Conservation (phyloP, 2,113 vertebrate genomes). For the Otus sunia region DNA sequence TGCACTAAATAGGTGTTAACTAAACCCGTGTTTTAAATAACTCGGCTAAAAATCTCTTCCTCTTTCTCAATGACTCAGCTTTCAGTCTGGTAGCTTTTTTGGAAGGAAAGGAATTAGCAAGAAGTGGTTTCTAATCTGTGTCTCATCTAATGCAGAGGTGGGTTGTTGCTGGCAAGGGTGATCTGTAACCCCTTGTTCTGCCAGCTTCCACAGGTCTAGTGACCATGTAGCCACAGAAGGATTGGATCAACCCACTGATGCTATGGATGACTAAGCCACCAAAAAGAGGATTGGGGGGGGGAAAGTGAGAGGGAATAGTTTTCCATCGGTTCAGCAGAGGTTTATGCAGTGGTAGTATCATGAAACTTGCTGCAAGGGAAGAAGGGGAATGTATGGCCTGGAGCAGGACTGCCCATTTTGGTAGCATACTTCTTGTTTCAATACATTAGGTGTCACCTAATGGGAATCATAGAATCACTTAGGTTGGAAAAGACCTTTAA, state of each 20-base stretch:
- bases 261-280: not conserved
- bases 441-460: not conserved
- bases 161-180: not conserved
- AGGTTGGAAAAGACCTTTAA: not conserved
- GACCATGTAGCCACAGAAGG: not conserved
- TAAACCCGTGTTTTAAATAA: constrained; percentile 26
- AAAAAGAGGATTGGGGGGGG: not conserved
- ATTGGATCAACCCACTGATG: not conserved
- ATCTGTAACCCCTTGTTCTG: not conserved
- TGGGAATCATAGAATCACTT: not conserved
- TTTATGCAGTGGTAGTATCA: not conserved
- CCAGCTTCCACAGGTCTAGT: not conserved
- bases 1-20: not conserved
- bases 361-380: not conserved
- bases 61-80: constrained; percentile 48
- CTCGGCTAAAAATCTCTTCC: not conserved
- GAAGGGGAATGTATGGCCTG: not conserved
- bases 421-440: not conserved
- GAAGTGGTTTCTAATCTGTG: not conserved
- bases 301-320: not conserved
- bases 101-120: not conserved
- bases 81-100: not conserved
- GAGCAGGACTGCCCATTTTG: not conserved
- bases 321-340: not conserved
- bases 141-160: not conserved